phyloP scores from a whole-genome alignment of 2,113 vertebrate genomes.

The Larimichthys crocea region DNA sequence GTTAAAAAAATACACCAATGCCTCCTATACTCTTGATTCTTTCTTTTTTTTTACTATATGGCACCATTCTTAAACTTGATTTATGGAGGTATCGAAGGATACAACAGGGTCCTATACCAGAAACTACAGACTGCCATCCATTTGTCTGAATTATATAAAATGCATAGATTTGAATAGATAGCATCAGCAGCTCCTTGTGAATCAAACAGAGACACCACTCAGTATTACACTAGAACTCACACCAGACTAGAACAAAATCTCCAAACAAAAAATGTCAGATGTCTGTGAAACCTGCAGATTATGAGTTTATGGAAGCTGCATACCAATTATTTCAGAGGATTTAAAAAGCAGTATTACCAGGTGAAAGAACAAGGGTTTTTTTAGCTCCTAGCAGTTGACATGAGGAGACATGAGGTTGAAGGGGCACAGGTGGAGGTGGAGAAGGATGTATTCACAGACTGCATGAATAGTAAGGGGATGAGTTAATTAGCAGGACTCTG shows the following conservation, averaged over 20 bases:
- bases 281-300: conserved; percentile 3
- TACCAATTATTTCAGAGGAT: neutral
- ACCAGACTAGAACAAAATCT: neutral
- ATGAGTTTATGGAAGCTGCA: conserved; percentile 4
- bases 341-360: neutral
- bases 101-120: too few relatives aligned
- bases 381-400: conserved; percentile 39
- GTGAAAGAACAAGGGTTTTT: conserved; percentile 1
- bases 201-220: neutral
- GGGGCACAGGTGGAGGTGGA: conserved; percentile 41
- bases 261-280: neutral
- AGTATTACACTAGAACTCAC: neutral
- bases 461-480: conserved; percentile 46
- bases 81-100: too few relatives aligned
- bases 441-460: conserved; percentile 17
- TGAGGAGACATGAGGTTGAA: conserved; percentile 37
- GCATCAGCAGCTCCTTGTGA: neutral
- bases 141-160: neutral
- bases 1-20: too few relatives aligned
- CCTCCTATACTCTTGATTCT: too few relatives aligned
- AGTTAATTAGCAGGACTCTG: conserved; percentile 37
- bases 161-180: neutral
- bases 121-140: neutral
- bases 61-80: too few relatives aligned
- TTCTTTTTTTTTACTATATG: too few relatives aligned